Evolutionary conservation across 2,888 invertebrate species (phyloP), one percentile per base, ranked within the genome.

Genomic region (Volucella inflata): DNA sequence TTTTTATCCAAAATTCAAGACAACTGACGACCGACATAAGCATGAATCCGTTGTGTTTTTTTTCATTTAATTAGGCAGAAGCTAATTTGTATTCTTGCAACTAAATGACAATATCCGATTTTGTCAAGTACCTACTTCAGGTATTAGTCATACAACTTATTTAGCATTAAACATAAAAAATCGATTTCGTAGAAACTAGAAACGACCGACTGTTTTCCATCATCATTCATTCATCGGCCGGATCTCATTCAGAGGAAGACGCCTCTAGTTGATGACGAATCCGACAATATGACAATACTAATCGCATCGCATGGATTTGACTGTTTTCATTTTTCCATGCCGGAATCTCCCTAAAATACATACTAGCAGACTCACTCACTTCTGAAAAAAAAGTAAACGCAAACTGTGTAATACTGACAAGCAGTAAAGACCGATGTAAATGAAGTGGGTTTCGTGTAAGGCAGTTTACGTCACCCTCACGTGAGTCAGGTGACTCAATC

Each of bases 11-110:
- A 59, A 59, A 59, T 59, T 59, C 38, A 40, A 10, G 36, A 38
- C 10, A 44, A 44, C 11, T 8, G 44, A 44, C 30, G 30, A 30
- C 6, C 30, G 55, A 55, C 55, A 55, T n/a, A 36, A n/a, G 55
- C 14, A 14, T 30, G 36, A 11, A 36, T 16, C 11, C 6, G 57
- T 36, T 38, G 42, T 42, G 42, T 36, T 14, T 40, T 30, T 36
- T n/a, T 57, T 10, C 40, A 59, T 38, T 59, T 40, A 59, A 10
- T 59, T 36, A 38, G 30, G n/a, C 12, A 12, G 30, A 36, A n/a
- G 30, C 30, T 30, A 30, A 59, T 59, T 59, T 40, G 16, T 59
- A 59, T 59, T 59, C 57, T 11, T 40, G n/a, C 40, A 40, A 40
- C 57, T 16, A 59, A 14, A 14, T 16, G 16, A 16, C 9, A 30